Evolutionary conservation across 2,888 invertebrate species (phyloP).

Genomic region (Nemoura dubitans): DNA sequence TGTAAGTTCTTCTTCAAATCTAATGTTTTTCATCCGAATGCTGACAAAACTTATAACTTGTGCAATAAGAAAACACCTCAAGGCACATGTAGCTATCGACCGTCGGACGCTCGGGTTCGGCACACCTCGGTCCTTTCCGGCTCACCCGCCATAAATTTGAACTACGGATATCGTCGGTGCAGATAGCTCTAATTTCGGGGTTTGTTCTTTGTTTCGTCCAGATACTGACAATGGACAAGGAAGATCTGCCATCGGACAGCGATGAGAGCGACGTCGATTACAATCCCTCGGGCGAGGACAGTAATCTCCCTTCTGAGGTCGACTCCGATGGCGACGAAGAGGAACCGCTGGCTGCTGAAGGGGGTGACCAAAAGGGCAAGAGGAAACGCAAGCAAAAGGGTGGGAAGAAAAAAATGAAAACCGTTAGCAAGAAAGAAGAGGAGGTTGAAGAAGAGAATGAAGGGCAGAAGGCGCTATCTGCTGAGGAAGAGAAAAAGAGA

Average conservation of each 20-base stretch:
- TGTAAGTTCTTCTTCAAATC: too few species aligned
- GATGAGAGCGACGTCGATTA: conserved; percentile 84
- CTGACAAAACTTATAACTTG: not conserved
- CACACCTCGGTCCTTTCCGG: not conserved
- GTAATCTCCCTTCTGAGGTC: conserved; percentile 61
- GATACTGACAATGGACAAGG: conserved; percentile 29
- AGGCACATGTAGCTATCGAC: not conserved
- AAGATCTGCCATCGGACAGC: conserved; percentile 55
- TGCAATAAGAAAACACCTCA: not conserved
- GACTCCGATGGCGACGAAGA: conserved; percentile 66
- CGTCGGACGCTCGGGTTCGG: not conserved
- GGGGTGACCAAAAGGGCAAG: conserved; percentile 52
- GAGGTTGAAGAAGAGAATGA: conserved; percentile 55
- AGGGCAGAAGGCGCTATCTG: conserved; percentile 58
- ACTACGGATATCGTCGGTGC: too few species aligned
- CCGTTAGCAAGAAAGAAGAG: conserved; percentile 48
- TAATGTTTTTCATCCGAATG: not conserved
- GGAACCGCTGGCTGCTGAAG: conserved; percentile 64
- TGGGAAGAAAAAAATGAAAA: conserved; percentile 51
- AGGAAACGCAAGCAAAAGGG: conserved; percentile 55
- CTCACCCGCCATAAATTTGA: not conserved
- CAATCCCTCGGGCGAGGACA: conserved; percentile 68
- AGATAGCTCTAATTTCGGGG: too few species aligned
- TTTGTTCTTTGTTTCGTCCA: too few species aligned
- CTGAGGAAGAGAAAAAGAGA: conserved; percentile 74